Conservation (phyloP, 2,797 vertebrate genomes). For the Eidolon dupreanum region DNA sequence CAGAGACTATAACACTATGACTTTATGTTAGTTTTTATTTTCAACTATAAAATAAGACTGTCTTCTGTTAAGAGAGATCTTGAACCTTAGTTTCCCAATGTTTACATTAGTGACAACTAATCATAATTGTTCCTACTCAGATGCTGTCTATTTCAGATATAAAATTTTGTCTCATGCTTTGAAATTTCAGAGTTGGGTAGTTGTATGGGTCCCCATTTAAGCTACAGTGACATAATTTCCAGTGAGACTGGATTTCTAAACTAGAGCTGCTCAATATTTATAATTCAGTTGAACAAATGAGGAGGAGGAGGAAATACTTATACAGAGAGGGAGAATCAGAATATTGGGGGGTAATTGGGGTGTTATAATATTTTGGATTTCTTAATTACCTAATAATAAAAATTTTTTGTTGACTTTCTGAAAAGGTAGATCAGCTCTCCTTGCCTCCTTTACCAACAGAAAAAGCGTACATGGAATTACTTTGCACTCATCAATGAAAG, state of each 20-base stretch:
- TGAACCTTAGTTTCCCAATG: background rate
- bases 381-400: conserved; percentile 8
- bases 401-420: background rate
- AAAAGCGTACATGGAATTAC: background rate
- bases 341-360: background rate
- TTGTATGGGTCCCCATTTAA: background rate
- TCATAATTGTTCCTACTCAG: conserved; percentile 2
- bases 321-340: background rate
- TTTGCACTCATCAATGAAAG: background rate
- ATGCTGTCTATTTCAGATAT: background rate
- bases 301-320: background rate
- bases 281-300: background rate
- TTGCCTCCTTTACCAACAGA: background rate
- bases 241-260: background rate
- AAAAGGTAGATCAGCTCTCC: background rate
- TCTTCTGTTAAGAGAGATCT: background rate
- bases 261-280: background rate
- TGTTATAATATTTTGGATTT: background rate
- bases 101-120: background rate
- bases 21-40: background rate
- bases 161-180: conserved; percentile 1
- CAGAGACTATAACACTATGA: background rate
- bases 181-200: background rate
- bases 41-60: background rate
- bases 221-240: background rate